Base-by-base conservation (phyloP, 2,888 invertebrate genomes). In the Maniola hyperantus region DNA sequence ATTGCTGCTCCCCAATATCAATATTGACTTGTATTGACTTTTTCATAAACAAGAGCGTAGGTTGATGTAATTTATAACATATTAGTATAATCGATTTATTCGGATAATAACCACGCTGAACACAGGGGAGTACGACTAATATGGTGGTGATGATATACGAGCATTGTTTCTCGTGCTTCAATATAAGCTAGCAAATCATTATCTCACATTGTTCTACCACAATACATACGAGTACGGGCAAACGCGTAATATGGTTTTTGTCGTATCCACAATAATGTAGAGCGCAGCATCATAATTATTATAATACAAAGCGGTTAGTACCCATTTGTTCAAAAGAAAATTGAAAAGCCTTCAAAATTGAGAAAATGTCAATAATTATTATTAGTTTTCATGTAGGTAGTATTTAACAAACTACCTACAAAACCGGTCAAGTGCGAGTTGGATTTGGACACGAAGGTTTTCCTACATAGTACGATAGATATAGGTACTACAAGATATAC, bases 1-100 rank as follows among this genome's bases (percentile, higher is more conserved):
- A 79, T 78, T 72, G 74, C 76, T 77, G 74, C 81, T 79, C 77
- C 74, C 76, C 65, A 77, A 65, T 74, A 79, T 76, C 80, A 84
- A 85, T 83, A 82, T 83, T 80, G 78, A 80, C 75, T 72, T 57
- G 69, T 77, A 80, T 81, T 80, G 79, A 81, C 79, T 81, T 82
- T 84, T 82, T 76, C 75, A 62, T 73, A 72, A 68, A 67, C 48
- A 62, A 54, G 15, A 33, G 48, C 57, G 48, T 20, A n/a, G n/a
- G n/a, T n/a, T n/a, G n/a, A 18, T 11, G 20, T 55, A 55, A 54
- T 54, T 34, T 36, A 50, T 13, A 54, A n/a, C 44, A 18, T 63
- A 54, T 44, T 34, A 54, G 54, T 53, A 53, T 42, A 54, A 63
- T 63, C 46, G 54, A 33, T 53, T 50, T 57, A 26, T 42, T 34